A percentile compares a stretch with the other conserved stretches of the same genome.
Evolutionary conservation across 2,888 invertebrate species (phyloP).

Genomic region (Amiota minor): DNA sequence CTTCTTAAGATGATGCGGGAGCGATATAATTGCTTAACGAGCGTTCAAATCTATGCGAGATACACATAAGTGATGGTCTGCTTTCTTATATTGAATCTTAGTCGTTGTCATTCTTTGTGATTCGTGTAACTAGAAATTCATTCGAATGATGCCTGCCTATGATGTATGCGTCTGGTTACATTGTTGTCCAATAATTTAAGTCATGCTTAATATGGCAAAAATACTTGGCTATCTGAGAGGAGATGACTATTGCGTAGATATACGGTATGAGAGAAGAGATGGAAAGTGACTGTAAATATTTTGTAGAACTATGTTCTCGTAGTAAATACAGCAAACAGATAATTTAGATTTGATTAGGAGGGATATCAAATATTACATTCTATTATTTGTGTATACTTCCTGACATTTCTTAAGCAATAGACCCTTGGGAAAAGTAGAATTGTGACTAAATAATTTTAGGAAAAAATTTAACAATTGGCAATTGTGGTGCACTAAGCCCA

Average conservation of each 20-base stretch:
- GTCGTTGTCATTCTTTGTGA: not conserved
- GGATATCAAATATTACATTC: too few species aligned
- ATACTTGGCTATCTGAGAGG: constrained; percentile 26
- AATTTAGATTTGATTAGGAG: too few species aligned
- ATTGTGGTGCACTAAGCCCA: too few species aligned
- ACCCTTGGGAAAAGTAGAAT: too few species aligned
- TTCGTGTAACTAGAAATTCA: not conserved
- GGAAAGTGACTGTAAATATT: too few species aligned
- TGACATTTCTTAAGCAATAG: too few species aligned
- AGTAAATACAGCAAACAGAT: too few species aligned
- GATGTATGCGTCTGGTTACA: constrained; percentile 25
- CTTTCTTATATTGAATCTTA: not conserved
- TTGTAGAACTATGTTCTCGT: too few species aligned
- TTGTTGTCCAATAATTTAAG: constrained; percentile 46
- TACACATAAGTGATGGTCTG: not conserved
- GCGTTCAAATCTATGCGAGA: constrained; percentile 48
- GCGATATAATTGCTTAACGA: constrained; percentile 42
- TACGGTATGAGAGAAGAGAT: too few species aligned
- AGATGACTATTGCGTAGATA: not conserved
- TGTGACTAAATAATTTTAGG: too few species aligned
- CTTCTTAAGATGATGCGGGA: constrained; percentile 50
- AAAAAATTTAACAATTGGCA: too few species aligned
- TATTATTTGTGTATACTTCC: too few species aligned
- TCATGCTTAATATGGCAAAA: constrained; percentile 64
- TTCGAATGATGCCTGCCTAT: not conserved